Conservation (phyloP, 2,797 vertebrate genomes). For the Streptopelia turtur region DNA sequence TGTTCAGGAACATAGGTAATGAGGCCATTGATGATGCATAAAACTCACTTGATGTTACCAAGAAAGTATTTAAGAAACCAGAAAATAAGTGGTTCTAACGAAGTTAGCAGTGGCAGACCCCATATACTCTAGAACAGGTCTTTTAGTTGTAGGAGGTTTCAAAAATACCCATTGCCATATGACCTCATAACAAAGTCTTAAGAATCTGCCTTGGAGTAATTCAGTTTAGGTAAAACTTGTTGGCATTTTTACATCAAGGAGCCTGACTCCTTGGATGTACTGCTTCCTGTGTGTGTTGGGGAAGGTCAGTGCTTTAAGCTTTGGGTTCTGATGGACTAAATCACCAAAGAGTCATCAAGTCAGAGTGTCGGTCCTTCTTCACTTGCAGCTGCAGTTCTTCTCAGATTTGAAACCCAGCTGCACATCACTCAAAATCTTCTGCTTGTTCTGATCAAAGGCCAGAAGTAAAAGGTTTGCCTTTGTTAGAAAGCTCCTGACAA, state of each 20-base stretch:
- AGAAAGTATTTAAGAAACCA: not conserved
- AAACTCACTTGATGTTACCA: not conserved
- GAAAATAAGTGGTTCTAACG: not conserved
- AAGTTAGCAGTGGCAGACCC: not conserved
- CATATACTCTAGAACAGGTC: not conserved
- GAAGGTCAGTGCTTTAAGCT: not conserved
- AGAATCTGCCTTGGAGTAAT: not conserved
- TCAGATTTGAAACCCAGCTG: not conserved
- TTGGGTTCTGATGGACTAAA: not conserved
- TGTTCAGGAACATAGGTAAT: not conserved
- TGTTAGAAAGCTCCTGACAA: slow-evolving; percentile 5
- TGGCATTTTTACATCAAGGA: not conserved
- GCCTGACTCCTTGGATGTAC: not conserved
- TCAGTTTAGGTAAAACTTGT: not conserved
- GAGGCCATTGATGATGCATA: not conserved
- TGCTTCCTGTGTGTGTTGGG: not conserved
- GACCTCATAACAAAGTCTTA: not conserved
- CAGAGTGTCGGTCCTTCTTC: not conserved
- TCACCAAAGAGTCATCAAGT: not conserved
- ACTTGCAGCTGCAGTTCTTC: not conserved
- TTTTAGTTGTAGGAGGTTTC: not conserved
- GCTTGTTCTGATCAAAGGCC: not conserved
- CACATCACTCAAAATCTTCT: not conserved
- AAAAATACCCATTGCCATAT: not conserved
- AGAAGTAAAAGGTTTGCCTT: not conserved